phyloP scores from a whole-genome alignment of 2,113 vertebrate species.

The Accipiter cooperii region DNA sequence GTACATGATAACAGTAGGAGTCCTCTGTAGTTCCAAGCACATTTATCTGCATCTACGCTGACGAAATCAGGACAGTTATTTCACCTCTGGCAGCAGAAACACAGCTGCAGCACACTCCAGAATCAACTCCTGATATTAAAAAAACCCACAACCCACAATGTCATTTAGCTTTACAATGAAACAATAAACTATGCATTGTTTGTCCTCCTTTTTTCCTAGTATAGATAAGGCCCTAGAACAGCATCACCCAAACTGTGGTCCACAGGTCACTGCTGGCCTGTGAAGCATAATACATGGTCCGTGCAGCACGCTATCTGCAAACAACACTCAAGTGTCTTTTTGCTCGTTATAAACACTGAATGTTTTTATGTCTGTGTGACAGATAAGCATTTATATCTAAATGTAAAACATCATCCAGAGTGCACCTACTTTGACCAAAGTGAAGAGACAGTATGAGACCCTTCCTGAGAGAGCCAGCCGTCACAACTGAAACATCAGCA shows the following conservation, averaged over 20 bases:
- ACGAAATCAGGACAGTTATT: background rate
- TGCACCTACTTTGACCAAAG: background rate
- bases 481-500: background rate
- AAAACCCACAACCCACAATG: background rate
- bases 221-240: conserved; percentile 12
- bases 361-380: background rate
- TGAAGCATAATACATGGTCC: background rate
- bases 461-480: background rate
- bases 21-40: background rate
- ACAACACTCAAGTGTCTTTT: background rate
- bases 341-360: background rate
- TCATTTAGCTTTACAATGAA: background rate
- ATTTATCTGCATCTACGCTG: background rate
- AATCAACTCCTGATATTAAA: background rate
- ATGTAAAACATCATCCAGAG: background rate
- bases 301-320: background rate
- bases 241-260: background rate
- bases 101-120: background rate
- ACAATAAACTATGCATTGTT: background rate
- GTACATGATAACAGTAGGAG: background rate
- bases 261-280: background rate
- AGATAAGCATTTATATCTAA: conserved; percentile 2
- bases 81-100: conserved; percentile 2
- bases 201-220: conserved; percentile 10
- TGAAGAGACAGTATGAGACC: background rate